Base-by-base conservation (phyloP, 2,113 vertebrate species). In the Crotalus helleri region DNA sequence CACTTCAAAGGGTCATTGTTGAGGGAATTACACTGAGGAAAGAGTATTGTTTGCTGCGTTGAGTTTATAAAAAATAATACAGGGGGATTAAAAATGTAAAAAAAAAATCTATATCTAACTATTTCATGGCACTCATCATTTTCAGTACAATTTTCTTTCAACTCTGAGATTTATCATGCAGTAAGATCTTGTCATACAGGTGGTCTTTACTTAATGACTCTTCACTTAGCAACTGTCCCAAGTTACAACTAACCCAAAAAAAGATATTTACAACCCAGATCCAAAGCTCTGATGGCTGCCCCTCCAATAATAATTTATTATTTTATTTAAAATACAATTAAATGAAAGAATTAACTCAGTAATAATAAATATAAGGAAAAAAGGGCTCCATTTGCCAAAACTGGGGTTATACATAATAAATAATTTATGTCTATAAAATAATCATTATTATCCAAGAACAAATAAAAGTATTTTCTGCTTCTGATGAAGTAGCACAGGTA, bases 101-200 rank as follows among this genome's bases (percentile, higher is more conserved):
- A n/a, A n/a, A 39, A 69, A 33, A 69, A n/a, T 69, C 12, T 69
- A 33, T 33, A 69, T 33, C 12, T 17, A 69, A 69, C 29, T 33
- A 33, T 96, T 95, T 94, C 1, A 81, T 88, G 95, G 94, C 94
- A 95, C 93, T 94, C 96, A 96, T 95, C 95, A 97, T 93, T 93
- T 95, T 92, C 95, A 96, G 95, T 95, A 89, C 92, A 94, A 95
- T 26, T 85, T 94, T 91, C 12, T 39, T 90, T 91, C 94, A 92
- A 59, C 61, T 59, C n/a, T 0, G 10, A 94, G 94, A 96, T 91
- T 93, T 92, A 94, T 94, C 94, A 95, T 58, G 91, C 24, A 10
- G 54, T 0, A 53, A 44, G 85, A 92, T 24, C 15, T 17, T 8
- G 33, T 1, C 57, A 92, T 94, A 26, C 85, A 0, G 39, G 3